These are phyloP conservation scores for Dermolepida albohirtum DNA, from an alignment of 2,888 invertebrate species.

Conservation along the genomic window DNA sequence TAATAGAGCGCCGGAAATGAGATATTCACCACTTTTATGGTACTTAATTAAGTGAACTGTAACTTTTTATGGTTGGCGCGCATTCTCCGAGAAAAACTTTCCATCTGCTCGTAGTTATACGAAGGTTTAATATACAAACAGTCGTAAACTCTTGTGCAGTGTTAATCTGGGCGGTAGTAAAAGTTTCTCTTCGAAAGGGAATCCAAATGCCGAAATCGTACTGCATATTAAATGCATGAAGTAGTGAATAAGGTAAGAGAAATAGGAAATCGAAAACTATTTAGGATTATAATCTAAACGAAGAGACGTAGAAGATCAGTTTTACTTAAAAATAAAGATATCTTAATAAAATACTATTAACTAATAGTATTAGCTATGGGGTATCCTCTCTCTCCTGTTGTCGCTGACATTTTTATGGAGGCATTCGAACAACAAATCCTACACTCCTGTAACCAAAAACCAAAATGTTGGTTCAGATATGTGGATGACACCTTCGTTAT, in stretches of 20 bases:
- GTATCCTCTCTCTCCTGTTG: no score
- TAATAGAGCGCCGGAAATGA: conserved; percentile 27
- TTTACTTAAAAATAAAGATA: no score
- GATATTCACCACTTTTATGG: conserved; percentile 25
- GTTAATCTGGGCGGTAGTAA: conserved; percentile 24
- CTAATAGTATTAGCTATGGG: no score
- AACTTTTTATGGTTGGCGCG: conserved; percentile 28
- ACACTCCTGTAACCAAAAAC: no score
- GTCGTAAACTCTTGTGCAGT: conserved; percentile 31
- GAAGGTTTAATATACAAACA: conserved; percentile 35
- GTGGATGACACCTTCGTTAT: no score
- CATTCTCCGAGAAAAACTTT: conserved; percentile 32
- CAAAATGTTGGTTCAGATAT: no score
- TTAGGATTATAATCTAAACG: no score
- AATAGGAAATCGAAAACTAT: conserved; percentile 7
- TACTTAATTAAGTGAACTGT: conserved; percentile 38
- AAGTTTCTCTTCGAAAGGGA: conserved; percentile 4
- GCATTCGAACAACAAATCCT: no score
- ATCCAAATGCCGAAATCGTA: neutral
- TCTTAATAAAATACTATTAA: no score
- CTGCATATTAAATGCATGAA: conserved; percentile 11
- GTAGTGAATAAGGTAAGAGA: neutral
- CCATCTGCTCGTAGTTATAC: conserved; percentile 29
- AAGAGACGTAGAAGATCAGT: no score
- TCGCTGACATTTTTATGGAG: no score